Conservation (phyloP, 2,797 vertebrate genomes). For the Denticeps clupeoides region DNA sequence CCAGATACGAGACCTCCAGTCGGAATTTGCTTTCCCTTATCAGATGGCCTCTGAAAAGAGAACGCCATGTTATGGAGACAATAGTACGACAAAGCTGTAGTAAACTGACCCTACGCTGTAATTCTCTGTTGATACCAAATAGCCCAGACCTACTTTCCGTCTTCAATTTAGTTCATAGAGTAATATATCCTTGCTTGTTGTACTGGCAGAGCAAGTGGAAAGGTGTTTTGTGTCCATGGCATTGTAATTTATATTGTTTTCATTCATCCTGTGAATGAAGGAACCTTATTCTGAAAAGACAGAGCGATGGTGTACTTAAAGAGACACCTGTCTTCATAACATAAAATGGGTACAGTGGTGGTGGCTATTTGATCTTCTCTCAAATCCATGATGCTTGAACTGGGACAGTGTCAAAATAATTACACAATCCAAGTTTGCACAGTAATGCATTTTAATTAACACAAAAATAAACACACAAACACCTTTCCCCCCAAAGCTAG, state of each 20-base stretch:
- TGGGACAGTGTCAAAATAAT: too few species aligned
- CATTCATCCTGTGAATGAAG: slow-evolving; percentile 24
- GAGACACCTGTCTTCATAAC: too few species aligned
- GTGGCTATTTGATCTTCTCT: too few species aligned
- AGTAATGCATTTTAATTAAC: too few species aligned
- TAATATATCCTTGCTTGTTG: slow-evolving; percentile 23
- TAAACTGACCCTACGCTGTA: slow-evolving; percentile 18
- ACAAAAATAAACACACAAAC: too few species aligned
- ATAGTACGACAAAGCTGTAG: slow-evolving; percentile 14
- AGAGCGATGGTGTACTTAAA: too few species aligned
- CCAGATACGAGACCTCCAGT: not conserved
- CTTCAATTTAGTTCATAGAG: slow-evolving; percentile 13
- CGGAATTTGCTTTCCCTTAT: not conserved
- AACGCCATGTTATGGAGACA: slow-evolving; percentile 10
- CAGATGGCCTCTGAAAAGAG: slow-evolving; percentile 1
- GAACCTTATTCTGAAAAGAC: slow-evolving; percentile 19
- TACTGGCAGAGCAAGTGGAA: slow-evolving; percentile 21
- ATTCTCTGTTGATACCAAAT: slow-evolving; percentile 22
- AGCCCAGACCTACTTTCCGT: slow-evolving; percentile 9
- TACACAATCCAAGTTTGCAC: too few species aligned
- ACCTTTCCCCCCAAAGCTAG: too few species aligned
- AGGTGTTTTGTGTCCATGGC: slow-evolving; percentile 45
- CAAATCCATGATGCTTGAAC: too few species aligned
- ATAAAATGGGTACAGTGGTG: too few species aligned
- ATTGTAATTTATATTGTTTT: slow-evolving; percentile 37